These are phyloP conservation scores for Berghia stephanieae DNA, from an alignment of 1,140 invertebrate species.

Conservation along the genomic window DNA sequence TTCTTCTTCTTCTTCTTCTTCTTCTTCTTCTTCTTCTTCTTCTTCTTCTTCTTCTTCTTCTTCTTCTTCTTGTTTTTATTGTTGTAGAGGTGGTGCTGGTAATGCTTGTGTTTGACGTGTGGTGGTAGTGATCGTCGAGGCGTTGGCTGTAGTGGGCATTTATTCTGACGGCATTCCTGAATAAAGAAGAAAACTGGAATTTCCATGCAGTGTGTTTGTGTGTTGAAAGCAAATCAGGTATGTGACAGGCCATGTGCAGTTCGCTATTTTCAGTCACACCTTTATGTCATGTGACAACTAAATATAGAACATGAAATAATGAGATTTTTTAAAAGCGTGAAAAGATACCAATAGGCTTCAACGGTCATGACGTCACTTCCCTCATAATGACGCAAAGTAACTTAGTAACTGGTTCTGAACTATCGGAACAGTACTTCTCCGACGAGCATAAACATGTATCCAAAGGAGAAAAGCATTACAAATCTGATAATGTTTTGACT, in stretches of 20 bases:
- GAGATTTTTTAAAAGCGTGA: background rate
- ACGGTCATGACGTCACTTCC: too few species aligned
- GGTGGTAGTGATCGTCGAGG: background rate
- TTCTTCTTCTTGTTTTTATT: background rate
- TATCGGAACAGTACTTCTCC: too few species aligned
- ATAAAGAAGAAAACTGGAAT: background rate
- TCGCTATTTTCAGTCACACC: background rate
- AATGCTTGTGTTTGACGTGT: background rate
- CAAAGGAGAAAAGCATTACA: too few species aligned
- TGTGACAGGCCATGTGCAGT: background rate
- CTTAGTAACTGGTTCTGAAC: too few species aligned
- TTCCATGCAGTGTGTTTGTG: slow-evolving; percentile 29
- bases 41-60: background rate
- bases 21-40: background rate
- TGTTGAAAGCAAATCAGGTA: slow-evolving; percentile 15
- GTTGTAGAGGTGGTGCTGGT: background rate
- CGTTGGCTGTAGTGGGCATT: background rate
- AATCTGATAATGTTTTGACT: too few species aligned
- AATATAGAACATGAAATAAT: background rate
- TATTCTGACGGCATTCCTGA: background rate
- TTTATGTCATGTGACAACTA: background rate
- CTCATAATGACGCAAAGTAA: too few species aligned
- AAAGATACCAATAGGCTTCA: slow-evolving; percentile 4
- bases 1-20: background rate
- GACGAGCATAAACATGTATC: too few species aligned